Evolutionary conservation across 2,888 invertebrate species (phyloP).

Genomic region (Escarpia spicata): DNA sequence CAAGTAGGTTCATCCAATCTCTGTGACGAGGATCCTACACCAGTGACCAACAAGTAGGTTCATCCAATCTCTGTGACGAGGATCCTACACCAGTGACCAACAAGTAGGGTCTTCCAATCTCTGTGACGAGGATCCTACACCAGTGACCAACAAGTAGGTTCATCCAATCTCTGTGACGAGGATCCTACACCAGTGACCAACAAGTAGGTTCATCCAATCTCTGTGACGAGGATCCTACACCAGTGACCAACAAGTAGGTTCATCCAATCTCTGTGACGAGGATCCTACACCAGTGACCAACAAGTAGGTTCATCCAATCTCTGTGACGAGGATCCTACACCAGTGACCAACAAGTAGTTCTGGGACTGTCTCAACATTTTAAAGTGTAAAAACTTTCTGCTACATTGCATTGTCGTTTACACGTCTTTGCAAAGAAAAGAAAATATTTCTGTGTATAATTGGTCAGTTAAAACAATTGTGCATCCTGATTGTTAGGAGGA

Average conservation of each 20-base stretch:
- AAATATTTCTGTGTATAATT: too few relatives aligned
- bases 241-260: constrained; percentile 56
- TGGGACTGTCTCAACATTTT: not conserved
- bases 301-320: too few relatives aligned
- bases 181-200: constrained; percentile 53
- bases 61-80: constrained; percentile 48
- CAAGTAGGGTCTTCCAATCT: constrained; percentile 58
- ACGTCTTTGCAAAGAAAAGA: too few relatives aligned
- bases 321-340: constrained; percentile 1
- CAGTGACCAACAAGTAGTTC: constrained; percentile 55
- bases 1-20: too few relatives aligned
- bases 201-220: constrained; percentile 55
- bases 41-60: constrained; percentile 56
- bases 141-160: constrained; percentile 57
- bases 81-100: constrained; percentile 47
- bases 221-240: constrained; percentile 52
- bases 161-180: constrained; percentile 48
- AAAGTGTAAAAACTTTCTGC: not conserved
- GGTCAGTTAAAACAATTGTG: too few relatives aligned
- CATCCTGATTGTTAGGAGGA: too few relatives aligned
- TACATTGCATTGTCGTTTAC: too few relatives aligned
- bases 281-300: constrained; percentile 48
- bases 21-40: constrained; percentile 52
- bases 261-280: constrained; percentile 48
- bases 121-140: constrained; percentile 52